phyloP scores from a whole-genome alignment of 2,113 vertebrate genomes.

The Cyanoramphus novaezelandiae region DNA sequence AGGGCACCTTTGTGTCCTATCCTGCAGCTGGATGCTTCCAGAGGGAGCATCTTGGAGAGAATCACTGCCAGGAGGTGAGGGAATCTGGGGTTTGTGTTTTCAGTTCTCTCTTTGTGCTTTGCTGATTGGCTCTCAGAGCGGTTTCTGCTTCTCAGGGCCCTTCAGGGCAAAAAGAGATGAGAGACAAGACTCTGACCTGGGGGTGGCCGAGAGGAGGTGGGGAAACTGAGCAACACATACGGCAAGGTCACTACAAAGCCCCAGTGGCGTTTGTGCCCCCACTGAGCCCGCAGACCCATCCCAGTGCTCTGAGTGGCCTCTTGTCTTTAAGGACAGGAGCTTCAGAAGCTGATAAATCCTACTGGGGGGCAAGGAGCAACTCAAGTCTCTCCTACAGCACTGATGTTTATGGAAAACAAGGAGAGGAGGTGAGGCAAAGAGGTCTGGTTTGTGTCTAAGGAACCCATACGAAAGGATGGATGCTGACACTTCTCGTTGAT shows the following conservation, averaged over 20 bases:
- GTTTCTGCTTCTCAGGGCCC: background rate
- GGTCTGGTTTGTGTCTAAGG: background rate
- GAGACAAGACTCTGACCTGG: background rate
- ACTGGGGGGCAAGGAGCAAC: background rate
- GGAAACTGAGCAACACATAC: background rate
- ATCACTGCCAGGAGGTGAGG: background rate
- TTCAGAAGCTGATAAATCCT: background rate
- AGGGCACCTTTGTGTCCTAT: background rate
- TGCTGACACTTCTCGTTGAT: background rate
- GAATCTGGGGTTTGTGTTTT: background rate
- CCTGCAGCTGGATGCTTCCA: background rate
- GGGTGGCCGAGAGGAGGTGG: background rate
- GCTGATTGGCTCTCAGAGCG: background rate
- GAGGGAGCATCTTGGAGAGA: background rate
- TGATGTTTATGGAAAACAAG: background rate
- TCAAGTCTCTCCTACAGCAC: background rate
- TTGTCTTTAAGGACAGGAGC: background rate
- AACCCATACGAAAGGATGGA: background rate
- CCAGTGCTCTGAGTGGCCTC: background rate
- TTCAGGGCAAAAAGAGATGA: background rate
- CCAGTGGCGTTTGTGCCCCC: rapidly evolving
- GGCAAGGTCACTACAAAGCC: background rate
- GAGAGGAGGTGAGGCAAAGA: background rate
- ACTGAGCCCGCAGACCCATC: background rate
- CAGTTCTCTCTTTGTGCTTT: background rate